phyloP scores from a whole-genome alignment of 2,888 invertebrate species.

The Drosophila rellima region DNA sequence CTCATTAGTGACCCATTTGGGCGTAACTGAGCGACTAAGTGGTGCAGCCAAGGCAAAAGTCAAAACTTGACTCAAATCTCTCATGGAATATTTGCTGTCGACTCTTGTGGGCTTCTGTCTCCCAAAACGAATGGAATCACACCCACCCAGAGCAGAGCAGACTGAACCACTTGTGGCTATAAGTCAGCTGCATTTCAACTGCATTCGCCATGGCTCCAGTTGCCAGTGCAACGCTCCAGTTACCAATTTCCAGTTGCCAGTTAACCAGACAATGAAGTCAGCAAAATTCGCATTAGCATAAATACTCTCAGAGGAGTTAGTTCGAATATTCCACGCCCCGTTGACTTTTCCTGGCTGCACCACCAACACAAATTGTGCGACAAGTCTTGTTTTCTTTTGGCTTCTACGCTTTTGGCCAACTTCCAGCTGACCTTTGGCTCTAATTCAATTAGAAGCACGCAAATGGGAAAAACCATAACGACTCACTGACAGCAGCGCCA shows the following conservation, averaged over 20 bases:
- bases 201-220: slow-evolving; percentile 25
- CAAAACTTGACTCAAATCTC: slow-evolving; percentile 25
- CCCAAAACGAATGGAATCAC: not conserved
- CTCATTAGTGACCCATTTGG: slow-evolving; percentile 80
- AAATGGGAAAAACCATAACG: slow-evolving; percentile 36
- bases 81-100: not conserved
- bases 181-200: slow-evolving; percentile 33
- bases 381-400: slow-evolving; percentile 1
- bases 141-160: slow-evolving; percentile 5
- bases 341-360: slow-evolving; percentile 53
- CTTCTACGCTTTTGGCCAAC: slow-evolving; percentile 3
- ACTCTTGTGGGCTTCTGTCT: slow-evolving; percentile 16
- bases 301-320: slow-evolving; percentile 35
- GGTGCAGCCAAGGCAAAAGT: slow-evolving; percentile 53
- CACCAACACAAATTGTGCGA: slow-evolving; percentile 11
- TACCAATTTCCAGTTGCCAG: slow-evolving; percentile 26
- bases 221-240: slow-evolving; percentile 40
- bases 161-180: slow-evolving; percentile 21
- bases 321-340: slow-evolving; percentile 50
- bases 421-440: slow-evolving; percentile 57
- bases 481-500: slow-evolving; percentile 47
- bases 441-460: slow-evolving; percentile 74
- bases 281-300: slow-evolving; percentile 61
- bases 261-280: slow-evolving; percentile 48
- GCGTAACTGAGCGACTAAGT: slow-evolving; percentile 77